Evolutionary conservation across 2,113 vertebrate species (phyloP).

Genomic region (Emydocephalus ijimae): DNA sequence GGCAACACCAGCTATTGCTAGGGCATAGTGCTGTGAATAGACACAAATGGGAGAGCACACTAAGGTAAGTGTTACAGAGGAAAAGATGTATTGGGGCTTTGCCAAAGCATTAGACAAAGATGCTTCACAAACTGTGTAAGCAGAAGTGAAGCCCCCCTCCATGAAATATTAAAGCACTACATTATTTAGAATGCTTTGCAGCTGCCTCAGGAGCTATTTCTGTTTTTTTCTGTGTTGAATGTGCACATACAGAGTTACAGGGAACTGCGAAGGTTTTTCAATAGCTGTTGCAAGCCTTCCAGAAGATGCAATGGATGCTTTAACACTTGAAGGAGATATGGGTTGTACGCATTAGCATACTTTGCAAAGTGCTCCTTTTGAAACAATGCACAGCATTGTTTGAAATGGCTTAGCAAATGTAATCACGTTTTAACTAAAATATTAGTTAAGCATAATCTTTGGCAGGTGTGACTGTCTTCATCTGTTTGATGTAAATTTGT

Average conservation of each 20-base stretch:
- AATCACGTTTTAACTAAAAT: fast-evolving
- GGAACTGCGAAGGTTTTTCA: neutral
- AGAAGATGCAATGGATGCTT: neutral
- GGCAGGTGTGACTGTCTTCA: conserved; percentile 29
- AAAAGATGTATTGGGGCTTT: neutral
- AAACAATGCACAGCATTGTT: neutral
- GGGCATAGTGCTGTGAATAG: neutral
- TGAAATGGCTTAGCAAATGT: neutral
- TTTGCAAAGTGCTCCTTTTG: neutral
- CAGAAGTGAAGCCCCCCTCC: neutral
- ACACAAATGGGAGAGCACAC: neutral
- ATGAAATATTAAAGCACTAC: neutral
- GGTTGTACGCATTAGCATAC: neutral
- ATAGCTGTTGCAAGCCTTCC: neutral
- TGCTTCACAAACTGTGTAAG: neutral
- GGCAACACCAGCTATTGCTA: neutral
- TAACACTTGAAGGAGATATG: neutral
- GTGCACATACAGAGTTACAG: neutral
- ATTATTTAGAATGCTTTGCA: neutral
- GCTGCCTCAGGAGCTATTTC: neutral
- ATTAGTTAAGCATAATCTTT: conserved; percentile 61
- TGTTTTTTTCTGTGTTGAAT: neutral
- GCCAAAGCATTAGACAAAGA: neutral
- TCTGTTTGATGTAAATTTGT: conserved; percentile 34
- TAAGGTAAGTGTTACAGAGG: neutral